A percentile compares a stretch with the other conserved stretches of the same genome.
These are phyloP conservation scores for Listrodromus nycthemerus DNA, from an alignment of 2,888 invertebrate genomes.

Conservation along the genomic window DNA sequence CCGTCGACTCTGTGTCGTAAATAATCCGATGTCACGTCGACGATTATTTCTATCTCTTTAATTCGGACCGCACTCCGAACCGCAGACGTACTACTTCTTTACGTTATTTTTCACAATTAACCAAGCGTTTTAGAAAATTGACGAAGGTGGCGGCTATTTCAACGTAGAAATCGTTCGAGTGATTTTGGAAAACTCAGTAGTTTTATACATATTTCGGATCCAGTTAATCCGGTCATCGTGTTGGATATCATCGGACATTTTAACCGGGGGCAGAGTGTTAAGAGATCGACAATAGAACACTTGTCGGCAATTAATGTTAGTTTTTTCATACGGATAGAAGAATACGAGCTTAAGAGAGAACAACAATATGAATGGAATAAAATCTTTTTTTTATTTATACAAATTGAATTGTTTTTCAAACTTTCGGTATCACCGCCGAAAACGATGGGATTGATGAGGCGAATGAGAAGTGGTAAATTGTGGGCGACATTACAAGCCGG, in stretches of 20 bases:
- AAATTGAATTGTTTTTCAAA: too few species aligned
- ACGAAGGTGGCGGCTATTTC: too few species aligned
- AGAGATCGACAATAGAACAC: slow-evolving; percentile 31
- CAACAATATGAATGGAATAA: too few species aligned
- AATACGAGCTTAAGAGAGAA: too few species aligned
- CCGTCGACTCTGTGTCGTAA: slow-evolving; percentile 72
- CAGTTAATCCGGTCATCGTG: slow-evolving; percentile 32
- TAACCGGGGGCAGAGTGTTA: slow-evolving; percentile 1
- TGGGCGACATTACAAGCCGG: slow-evolving; percentile 17
- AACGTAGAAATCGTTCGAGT: background rate
- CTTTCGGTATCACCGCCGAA: too few species aligned
- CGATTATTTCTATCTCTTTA: slow-evolving; percentile 33
- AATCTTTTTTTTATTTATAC: too few species aligned
- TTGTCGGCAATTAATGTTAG: slow-evolving; percentile 47
- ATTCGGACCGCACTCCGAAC: slow-evolving; percentile 25
- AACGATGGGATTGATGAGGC: too few species aligned
- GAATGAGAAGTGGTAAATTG: background rate
- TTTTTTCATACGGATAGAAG: slow-evolving; percentile 28
- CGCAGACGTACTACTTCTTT: background rate
- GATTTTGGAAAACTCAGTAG: background rate
- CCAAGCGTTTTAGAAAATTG: too few species aligned
- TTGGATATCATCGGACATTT: background rate
- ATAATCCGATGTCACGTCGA: slow-evolving; percentile 72
- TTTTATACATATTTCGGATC: background rate
- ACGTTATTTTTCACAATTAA: background rate